These are phyloP conservation scores for Babyrousa celebensis DNA, from an alignment of 2,797 vertebrate species.

Conservation along the genomic window DNA sequence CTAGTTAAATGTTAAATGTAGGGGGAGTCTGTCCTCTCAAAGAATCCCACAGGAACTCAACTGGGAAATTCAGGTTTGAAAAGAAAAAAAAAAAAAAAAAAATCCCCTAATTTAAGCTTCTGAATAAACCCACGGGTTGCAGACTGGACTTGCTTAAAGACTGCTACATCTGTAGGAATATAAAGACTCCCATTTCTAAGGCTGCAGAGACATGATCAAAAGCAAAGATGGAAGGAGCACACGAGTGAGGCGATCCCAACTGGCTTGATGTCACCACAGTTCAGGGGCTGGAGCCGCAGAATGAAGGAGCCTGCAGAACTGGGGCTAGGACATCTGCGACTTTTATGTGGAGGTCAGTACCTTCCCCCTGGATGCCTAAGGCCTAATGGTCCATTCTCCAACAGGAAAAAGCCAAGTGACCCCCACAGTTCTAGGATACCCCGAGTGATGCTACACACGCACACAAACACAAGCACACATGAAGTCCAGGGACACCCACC, in stretches of 20 bases:
- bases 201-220: constrained; percentile 50
- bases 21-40: constrained; percentile 55
- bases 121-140: constrained; percentile 57
- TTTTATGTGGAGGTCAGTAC: not conserved
- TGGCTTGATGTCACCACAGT: not conserved
- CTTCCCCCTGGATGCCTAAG: not conserved
- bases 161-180: constrained; percentile 29
- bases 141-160: constrained; percentile 61
- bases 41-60: constrained; percentile 58
- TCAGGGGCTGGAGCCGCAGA: not conserved
- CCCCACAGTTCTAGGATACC: not conserved
- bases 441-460: not conserved
- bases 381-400: constrained; percentile 21
- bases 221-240: not conserved
- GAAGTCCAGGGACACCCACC: not conserved
- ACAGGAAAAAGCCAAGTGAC: not conserved
- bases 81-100: not conserved
- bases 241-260: not conserved
- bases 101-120: constrained; percentile 46
- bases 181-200: constrained; percentile 59
- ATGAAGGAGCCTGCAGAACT: not conserved
- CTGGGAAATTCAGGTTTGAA: constrained; percentile 48
- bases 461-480: not conserved
- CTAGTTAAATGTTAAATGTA: constrained; percentile 47
- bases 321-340: not conserved